Evolutionary conservation across 2,888 invertebrate genomes (phyloP), one percentile per base, ranked within the genome.

Genomic region (Nudaria mundana): DNA sequence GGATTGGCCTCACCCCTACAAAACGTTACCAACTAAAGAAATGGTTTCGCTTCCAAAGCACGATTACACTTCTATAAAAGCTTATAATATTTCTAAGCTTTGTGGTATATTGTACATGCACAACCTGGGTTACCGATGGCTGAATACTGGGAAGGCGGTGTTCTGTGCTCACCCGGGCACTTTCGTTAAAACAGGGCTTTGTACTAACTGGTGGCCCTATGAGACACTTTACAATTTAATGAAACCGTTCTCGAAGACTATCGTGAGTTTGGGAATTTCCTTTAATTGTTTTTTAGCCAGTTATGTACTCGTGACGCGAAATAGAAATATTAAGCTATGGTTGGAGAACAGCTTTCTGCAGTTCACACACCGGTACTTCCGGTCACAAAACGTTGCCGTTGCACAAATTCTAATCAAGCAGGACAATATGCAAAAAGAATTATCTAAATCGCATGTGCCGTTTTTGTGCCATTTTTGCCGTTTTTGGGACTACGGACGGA

Each of bases 151-250:
- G 2, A 92, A 95, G 46, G 91, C 91, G 2, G 93, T 94, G n/a
- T 95, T 95, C 68, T 92, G 94, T 30, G 88, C 97, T 4, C 97
- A 97, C 79, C 97, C 98, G 1, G 97, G 98, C 7, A 97, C 97
- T 63, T 92, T 98, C 91, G 94, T 98, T 5, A 94, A 92, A 43
- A 93, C 97, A 0, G 85, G 91, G 35, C 43, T 98, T 23, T 88
- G 93, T 14, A 90, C 95, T 14, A 91, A 97, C 76, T 97, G 96
- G 93, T 97, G 97, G 96, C 69, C 94, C 3, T 96, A 94, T 64
- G 91, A 94, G 52, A 56, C 94, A 1, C 71, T 97, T 0, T 98
- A 96, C 71, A 90, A 92, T 3, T 28, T 95, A 0, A 95, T 94
- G 53, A 87, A 94, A 47, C 98, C 98, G 2, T 98, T 98, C 76